phyloP scores from a whole-genome alignment of 2,113 vertebrate genomes.

The Notiomystis cincta region DNA sequence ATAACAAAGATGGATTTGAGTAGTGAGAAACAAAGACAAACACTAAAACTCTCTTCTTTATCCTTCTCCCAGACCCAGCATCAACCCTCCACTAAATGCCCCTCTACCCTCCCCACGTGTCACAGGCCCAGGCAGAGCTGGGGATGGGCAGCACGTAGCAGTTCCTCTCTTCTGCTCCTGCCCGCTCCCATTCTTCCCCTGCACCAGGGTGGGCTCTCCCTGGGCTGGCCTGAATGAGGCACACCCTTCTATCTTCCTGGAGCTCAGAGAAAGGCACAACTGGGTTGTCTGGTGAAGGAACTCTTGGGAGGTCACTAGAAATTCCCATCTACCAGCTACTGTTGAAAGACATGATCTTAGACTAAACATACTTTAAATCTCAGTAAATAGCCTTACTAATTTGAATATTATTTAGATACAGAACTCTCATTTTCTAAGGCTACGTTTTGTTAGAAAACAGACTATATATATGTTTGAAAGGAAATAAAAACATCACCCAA shows the following conservation, averaged over 20 bases:
- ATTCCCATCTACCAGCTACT: not conserved
- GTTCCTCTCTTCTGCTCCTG: not conserved
- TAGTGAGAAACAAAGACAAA: not conserved
- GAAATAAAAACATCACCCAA: not conserved
- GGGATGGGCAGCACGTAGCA: not conserved
- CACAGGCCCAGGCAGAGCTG: not conserved
- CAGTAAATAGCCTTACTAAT: not conserved
- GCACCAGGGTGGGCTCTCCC: accelerated
- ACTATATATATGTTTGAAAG: not conserved
- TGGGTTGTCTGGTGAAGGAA: not conserved
- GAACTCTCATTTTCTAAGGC: not conserved
- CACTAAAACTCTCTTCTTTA: not conserved
- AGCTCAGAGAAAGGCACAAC: not conserved
- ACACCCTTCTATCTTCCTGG: not conserved
- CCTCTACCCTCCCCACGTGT: not conserved
- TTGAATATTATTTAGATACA: not conserved
- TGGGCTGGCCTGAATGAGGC: not conserved
- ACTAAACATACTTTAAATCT: not conserved
- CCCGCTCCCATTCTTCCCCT: not conserved
- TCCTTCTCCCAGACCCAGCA: not conserved
- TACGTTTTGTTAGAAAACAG: not conserved
- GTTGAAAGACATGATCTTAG: not conserved
- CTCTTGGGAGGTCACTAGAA: not conserved
- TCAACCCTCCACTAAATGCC: not conserved
- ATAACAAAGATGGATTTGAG: not conserved